phyloP scores from a whole-genome alignment of 2,888 invertebrate genomes.

The Anoncus sp. region DNA sequence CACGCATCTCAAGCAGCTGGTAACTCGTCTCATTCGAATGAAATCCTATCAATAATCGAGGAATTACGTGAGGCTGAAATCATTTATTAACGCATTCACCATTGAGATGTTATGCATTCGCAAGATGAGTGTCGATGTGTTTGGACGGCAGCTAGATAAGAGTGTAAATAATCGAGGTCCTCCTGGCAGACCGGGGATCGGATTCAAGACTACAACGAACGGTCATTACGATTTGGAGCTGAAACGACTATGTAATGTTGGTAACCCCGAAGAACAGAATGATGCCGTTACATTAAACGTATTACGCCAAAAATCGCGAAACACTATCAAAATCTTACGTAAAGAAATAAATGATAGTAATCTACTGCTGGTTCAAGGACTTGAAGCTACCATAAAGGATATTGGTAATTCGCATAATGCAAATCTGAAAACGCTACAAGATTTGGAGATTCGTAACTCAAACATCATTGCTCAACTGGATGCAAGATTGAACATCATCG shows the following conservation, averaged over 20 bases:
- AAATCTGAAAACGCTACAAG: not conserved
- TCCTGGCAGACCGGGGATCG: conserved; percentile 16
- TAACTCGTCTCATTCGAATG: conserved; percentile 43
- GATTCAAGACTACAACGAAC: conserved; percentile 44
- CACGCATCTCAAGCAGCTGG: conserved; percentile 41
- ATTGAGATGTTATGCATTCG: too few species aligned
- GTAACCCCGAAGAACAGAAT: conserved; percentile 1
- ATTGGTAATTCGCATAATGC: not conserved
- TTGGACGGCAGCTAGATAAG: too few species aligned
- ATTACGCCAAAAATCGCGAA: not conserved
- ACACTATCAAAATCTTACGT: not conserved
- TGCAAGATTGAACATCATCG: not conserved
- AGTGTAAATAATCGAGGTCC: not conserved
- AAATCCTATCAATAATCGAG: conserved; percentile 40
- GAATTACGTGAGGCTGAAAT: too few species aligned
- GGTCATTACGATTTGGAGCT: conserved; percentile 52
- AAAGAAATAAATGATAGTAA: conserved; percentile 20
- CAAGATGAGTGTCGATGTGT: too few species aligned
- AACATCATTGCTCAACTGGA: not conserved
- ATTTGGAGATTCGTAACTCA: conserved; percentile 5
- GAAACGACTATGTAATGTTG: conserved; percentile 52
- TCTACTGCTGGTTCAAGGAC: conserved; percentile 11
- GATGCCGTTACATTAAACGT: conserved; percentile 43
- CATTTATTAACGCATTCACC: too few species aligned
- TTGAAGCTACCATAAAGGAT: not conserved